Base-by-base conservation (phyloP, 2,888 invertebrate species). In the Ophioninae sp. region DNA sequence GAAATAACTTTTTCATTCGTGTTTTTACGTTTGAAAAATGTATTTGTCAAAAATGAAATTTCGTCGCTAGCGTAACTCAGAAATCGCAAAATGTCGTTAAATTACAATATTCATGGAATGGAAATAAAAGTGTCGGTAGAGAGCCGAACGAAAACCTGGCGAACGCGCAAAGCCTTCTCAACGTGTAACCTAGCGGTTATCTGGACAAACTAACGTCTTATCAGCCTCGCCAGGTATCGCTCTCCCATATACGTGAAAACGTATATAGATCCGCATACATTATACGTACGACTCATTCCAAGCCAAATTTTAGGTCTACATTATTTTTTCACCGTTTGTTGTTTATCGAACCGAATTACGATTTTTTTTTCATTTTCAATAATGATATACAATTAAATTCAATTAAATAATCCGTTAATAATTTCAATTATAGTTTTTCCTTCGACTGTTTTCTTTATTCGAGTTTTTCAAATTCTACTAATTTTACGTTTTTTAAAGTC, bases 131-230 rank as follows among this genome's bases (percentile, higher is more conserved):
- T 37, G n/a, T 20, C 37, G 70, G 23, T 44, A 20, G 70, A 57
- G 17, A 56, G 67, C 39, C 50, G 59, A 68, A 73, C 30, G 72
- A 17, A 73, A 68, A 78, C 74, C 57, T 81, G 73, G 65, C 62
- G 73, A 76, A 69, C 64, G 64, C 50, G 67, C 65, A 23, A 21
- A 17, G 20, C 5, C 20, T 68, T 72, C 75, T 82, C 84, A 87
- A 84, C 78, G 78, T 72, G 23, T 79, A 78, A 30, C 76, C 76
- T 79, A 59, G 61, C 81, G 85, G 86, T 88, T 89, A 89, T 89
- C 90, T 88, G 75, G 79, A 79, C 87, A 85, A 88, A 88, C 87
- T 85, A 85, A 75, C 84, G 76, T 81, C 86, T 89, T 90, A 90
- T 90, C 89, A 89, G 75, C 79, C 85, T 86, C 64, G 83, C 82